Percentiles rank a stretch among this genome's conserved stretches.
Conservation (phyloP, 2,113 vertebrate species). For the Agelaius phoeniceus region DNA sequence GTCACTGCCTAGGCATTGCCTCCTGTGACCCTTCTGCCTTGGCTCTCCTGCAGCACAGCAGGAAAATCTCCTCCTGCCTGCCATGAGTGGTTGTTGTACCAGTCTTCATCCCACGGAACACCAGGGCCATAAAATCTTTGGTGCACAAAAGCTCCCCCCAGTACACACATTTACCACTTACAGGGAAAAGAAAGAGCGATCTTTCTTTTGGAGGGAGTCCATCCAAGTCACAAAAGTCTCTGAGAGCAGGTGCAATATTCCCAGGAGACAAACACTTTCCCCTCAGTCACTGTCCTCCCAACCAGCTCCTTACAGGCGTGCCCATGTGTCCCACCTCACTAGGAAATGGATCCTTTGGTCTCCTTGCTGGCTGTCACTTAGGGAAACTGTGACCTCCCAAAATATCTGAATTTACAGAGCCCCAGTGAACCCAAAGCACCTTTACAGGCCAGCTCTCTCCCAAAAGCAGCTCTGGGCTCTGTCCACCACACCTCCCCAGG, state of each 20-base stretch:
- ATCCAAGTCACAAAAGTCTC: not conserved
- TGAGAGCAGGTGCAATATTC: not conserved
- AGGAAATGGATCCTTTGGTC: not conserved
- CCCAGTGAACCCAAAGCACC: not conserved
- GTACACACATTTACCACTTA: not conserved
- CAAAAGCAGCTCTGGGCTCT: not conserved
- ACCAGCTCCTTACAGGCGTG: rapidly evolving
- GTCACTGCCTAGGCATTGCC: not conserved
- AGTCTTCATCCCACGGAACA: not conserved
- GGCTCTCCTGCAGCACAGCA: not conserved
- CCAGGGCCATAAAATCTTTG: not conserved
- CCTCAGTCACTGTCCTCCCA: not conserved
- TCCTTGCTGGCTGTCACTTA: not conserved
- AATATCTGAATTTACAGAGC: not conserved
- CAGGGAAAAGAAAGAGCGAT: not conserved
- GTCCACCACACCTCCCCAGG: not conserved
- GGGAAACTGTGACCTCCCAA: not conserved
- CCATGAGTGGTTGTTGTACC: rapidly evolving
- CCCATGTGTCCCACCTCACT: rapidly evolving
- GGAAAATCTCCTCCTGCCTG: not conserved
- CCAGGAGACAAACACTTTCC: not conserved
- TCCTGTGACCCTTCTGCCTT: rapidly evolving
- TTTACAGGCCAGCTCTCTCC: not conserved
- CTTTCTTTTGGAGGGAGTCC: not conserved
- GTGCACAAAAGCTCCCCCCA: not conserved